Evolutionary conservation across 2,888 invertebrate genomes (phyloP).

Genomic region (Drepana falcataria): DNA sequence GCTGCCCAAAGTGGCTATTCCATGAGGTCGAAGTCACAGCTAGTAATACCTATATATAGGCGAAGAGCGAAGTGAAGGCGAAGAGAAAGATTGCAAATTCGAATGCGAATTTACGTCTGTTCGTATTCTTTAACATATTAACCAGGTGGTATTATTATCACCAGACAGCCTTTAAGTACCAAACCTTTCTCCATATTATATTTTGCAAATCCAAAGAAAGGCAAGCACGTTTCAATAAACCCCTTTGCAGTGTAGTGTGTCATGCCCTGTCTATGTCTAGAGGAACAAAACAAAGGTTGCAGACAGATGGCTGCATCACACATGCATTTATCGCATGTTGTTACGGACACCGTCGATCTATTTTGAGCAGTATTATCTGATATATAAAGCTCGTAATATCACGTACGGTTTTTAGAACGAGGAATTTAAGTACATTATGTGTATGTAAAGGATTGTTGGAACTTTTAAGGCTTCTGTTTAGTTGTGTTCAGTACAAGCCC

Average conservation of each 20-base stretch:
- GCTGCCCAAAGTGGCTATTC: no score
- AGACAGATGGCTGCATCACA: conserved; percentile 41
- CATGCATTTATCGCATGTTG: conserved; percentile 28
- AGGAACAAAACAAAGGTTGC: conserved; percentile 2
- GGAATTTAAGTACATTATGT: background rate
- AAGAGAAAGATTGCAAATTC: no score
- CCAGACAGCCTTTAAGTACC: background rate
- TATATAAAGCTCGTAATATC: background rate
- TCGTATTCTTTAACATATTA: no score
- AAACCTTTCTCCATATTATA: background rate
- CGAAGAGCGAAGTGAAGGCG: no score
- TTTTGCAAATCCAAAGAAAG: background rate
- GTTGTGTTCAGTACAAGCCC: conserved; percentile 17
- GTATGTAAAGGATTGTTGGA: conserved; percentile 6
- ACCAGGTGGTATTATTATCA: no score
- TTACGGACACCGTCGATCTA: conserved; percentile 2
- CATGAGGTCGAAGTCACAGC: no score
- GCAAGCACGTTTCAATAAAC: conserved; percentile 12
- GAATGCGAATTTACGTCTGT: no score
- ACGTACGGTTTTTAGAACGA: background rate
- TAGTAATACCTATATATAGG: no score
- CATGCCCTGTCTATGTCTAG: background rate
- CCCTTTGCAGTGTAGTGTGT: conserved; percentile 2
- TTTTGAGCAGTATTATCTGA: background rate
- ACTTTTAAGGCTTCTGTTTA: conserved; percentile 47